Conservation (phyloP, 2,888 invertebrate genomes). For the Gymnosoma rotundatum region DNA sequence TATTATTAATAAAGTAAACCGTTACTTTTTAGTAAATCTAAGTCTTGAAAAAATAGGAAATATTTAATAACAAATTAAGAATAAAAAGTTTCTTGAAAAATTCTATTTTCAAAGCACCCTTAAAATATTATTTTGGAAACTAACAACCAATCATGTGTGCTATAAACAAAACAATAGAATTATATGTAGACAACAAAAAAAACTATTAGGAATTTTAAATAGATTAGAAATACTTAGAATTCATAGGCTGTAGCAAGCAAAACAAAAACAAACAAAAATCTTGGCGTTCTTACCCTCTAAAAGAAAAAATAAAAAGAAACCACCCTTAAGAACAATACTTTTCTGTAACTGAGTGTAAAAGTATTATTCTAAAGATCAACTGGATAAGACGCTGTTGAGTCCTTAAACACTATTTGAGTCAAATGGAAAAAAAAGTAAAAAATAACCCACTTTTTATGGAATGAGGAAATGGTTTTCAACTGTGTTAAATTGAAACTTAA, state of each 20-base stretch:
- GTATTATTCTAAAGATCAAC: not conserved
- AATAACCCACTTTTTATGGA: not conserved
- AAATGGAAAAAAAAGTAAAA: not conserved
- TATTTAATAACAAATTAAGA: not conserved
- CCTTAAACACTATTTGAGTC: not conserved
- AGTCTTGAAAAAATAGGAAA: not conserved
- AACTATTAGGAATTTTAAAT: not conserved
- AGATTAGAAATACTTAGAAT: slow-evolving; percentile 20
- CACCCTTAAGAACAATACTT: slow-evolving; percentile 20
- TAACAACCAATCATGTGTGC: slow-evolving; percentile 54
- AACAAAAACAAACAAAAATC: not conserved
- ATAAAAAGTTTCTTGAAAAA: not conserved
- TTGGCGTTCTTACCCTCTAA: slow-evolving; percentile 19
- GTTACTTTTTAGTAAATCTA: slow-evolving; percentile 4
- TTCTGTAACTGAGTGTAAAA: slow-evolving; percentile 1
- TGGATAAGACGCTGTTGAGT: not conserved
- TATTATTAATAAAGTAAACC: not conserved
- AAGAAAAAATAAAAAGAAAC: slow-evolving; percentile 15
- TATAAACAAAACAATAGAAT: slow-evolving; percentile 31
- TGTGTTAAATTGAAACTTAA: not conserved
- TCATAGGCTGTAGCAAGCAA: slow-evolving; percentile 38
- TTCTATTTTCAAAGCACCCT: slow-evolving; percentile 3
- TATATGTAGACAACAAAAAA: not conserved
- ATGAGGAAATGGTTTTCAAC: not conserved
- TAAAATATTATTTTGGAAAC: slow-evolving; percentile 3